These are phyloP conservation scores for Colletes gigas DNA, from an alignment of 1,140 invertebrate species.

Conservation along the genomic window DNA sequence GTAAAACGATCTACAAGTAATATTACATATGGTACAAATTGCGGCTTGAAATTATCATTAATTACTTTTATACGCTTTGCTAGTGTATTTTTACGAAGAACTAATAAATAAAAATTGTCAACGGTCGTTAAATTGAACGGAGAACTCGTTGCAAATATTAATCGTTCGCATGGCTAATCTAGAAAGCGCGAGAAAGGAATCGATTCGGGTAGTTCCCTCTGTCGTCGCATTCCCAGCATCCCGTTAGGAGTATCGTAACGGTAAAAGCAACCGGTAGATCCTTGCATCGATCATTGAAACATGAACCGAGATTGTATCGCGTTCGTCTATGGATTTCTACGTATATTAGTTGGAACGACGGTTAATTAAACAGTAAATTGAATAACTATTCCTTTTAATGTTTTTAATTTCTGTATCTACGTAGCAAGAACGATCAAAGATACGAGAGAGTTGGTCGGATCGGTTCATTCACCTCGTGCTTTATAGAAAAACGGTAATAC, in stretches of 20 bases:
- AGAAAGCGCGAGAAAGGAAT: constrained; percentile 57
- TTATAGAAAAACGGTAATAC: constrained; percentile 28
- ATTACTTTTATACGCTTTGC: too few relatives aligned
- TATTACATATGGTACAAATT: too few relatives aligned
- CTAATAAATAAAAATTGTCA: background rate
- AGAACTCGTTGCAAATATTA: background rate
- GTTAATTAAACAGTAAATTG: too few relatives aligned
- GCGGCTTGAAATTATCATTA: too few relatives aligned
- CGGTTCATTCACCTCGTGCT: constrained; percentile 59
- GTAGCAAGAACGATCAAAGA: background rate
- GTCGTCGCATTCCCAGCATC: constrained; percentile 61
- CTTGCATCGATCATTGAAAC: constrained; percentile 64
- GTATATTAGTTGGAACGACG: too few relatives aligned
- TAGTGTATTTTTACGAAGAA: too few relatives aligned
- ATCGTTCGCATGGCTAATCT: constrained; percentile 43
- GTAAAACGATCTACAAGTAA: too few relatives aligned
- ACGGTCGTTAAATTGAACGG: background rate
- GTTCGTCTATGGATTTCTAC: constrained; percentile 10
- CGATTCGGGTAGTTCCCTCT: constrained; percentile 51
- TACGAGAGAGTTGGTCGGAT: background rate
- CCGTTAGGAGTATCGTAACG: constrained; percentile 72
- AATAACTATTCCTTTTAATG: too few relatives aligned
- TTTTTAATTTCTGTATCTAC: too few relatives aligned
- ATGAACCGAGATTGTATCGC: constrained; percentile 23
- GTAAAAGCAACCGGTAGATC: constrained; percentile 66